Base-by-base conservation (phyloP, 2,888 invertebrate species). In the Antheraea assamensis region DNA sequence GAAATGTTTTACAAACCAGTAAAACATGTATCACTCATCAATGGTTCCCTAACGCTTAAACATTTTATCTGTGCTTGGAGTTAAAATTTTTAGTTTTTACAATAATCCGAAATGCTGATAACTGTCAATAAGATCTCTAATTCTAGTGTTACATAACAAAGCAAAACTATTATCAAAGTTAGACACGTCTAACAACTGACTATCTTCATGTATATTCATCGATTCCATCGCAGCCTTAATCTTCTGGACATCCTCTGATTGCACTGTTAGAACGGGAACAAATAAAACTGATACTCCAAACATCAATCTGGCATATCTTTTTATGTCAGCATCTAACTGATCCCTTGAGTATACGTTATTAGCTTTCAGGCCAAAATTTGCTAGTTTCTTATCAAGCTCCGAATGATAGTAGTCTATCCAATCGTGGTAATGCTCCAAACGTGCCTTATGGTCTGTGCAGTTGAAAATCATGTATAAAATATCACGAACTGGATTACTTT, bases 381-480 rank as follows among this genome's bases (percentile, higher is more conserved):
- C 71, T 15, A 87, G 77, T 42, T 76, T 77, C 55, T 80, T 76
- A 21, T 82, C 81, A 13, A 87, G 75, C 72, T 80, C 76, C 2
- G 75, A 72, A 58, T 87, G 80, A 68, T 85, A 85, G 27, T 78
- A 78, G 24, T 83, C 82, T 0, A 85, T 77, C 84, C 84, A 84
- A 1, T 84, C 80, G 13, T 79, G 42, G 55, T 79, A 86, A 58
- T 83, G 76, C 42, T 81, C 74, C 0, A 75, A 70, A n/a, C 83
- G 82, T 0, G 79, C 76, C n/a, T 78, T 73, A 71, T 85, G 79
- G 74, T 85, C 83, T 0, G 83, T 84, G 75, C 87, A 83, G 75
- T 79, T 83, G 71, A 87, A 82, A 7, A 86, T 74, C 73, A 85
- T 79, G 74, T 83, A 83, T 0, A 80, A 75, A 0, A 87, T 64